Evolutionary conservation across 2,888 invertebrate species (phyloP).

Genomic region (Gisinianus flammeolus): DNA sequence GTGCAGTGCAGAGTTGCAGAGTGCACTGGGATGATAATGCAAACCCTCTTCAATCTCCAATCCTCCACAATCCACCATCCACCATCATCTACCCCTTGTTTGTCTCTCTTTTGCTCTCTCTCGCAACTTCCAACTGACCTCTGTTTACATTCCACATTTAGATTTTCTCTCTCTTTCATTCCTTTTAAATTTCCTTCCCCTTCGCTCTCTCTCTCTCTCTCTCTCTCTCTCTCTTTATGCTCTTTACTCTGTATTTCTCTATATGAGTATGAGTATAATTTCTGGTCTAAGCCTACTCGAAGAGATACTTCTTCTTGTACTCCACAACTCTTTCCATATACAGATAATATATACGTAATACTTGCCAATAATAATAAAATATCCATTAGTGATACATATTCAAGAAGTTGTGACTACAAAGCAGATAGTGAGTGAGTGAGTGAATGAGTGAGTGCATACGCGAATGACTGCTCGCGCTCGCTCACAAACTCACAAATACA

Average conservation of each 20-base stretch:
- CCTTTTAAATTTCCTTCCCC: conserved; percentile 45
- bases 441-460: too few species aligned
- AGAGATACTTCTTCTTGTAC: background rate
- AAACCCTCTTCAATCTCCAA: background rate
- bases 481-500: too few species aligned
- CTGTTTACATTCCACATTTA: conserved; percentile 31
- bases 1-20: background rate
- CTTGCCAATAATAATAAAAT: background rate
- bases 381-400: background rate
- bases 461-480: too few species aligned
- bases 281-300: too few species aligned
- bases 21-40: background rate
- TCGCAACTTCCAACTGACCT: conserved; percentile 31
- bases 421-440: too few species aligned
- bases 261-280: too few species aligned
- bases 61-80: conserved; percentile 29
- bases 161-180: conserved; percentile 32
- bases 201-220: conserved; percentile 6
- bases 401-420: too few species aligned
- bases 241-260: too few species aligned
- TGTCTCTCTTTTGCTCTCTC: conserved; percentile 38
- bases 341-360: background rate
- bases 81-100: conserved; percentile 41
- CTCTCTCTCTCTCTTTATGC: conserved; percentile 4
- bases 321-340: background rate